A percentile compares a stretch with the other conserved stretches of the same genome.
These are phyloP conservation scores for Metellina segmentata DNA, from an alignment of 2,888 invertebrate genomes.

Conservation along the genomic window DNA sequence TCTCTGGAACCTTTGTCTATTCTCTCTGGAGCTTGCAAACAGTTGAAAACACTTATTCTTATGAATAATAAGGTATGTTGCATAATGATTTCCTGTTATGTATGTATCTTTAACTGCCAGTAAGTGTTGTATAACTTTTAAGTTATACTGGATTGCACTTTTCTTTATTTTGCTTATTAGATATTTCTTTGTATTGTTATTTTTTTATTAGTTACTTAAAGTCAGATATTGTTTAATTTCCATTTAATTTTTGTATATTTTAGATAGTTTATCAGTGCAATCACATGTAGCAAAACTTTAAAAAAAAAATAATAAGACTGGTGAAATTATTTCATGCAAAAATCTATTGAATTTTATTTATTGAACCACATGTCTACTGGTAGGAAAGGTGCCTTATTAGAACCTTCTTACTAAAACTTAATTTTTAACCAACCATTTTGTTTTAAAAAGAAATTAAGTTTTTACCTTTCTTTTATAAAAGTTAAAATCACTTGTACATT, in stretches of 20 bases:
- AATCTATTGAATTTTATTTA: too few species aligned
- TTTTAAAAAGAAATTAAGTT: too few species aligned
- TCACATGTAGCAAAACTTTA: too few species aligned
- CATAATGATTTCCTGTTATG: not conserved
- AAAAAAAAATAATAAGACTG: too few species aligned
- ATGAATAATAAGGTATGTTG: slow-evolving; percentile 79
- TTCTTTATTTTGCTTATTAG: not conserved
- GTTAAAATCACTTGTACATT: too few species aligned
- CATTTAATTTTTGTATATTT: not conserved
- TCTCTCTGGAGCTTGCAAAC: slow-evolving; percentile 79
- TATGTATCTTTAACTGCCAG: not conserved
- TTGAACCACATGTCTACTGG: too few species aligned
- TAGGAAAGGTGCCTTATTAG: too few species aligned
- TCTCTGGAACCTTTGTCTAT: slow-evolving; percentile 78
- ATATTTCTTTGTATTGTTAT: not conserved
- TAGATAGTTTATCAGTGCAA: too few species aligned
- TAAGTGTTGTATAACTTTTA: not conserved
- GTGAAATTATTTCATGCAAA: too few species aligned
- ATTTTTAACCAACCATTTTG: too few species aligned
- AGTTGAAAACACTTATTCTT: slow-evolving; percentile 79
- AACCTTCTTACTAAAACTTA: too few species aligned
- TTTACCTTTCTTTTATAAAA: too few species aligned
- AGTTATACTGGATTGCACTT: not conserved
- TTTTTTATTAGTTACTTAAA: not conserved
- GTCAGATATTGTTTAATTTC: not conserved